Percentiles rank a stretch among this genome's conserved stretches.
These are phyloP conservation scores for Phyllotreta cruciferae DNA, from an alignment of 2,888 invertebrate genomes.

Conservation along the genomic window DNA sequence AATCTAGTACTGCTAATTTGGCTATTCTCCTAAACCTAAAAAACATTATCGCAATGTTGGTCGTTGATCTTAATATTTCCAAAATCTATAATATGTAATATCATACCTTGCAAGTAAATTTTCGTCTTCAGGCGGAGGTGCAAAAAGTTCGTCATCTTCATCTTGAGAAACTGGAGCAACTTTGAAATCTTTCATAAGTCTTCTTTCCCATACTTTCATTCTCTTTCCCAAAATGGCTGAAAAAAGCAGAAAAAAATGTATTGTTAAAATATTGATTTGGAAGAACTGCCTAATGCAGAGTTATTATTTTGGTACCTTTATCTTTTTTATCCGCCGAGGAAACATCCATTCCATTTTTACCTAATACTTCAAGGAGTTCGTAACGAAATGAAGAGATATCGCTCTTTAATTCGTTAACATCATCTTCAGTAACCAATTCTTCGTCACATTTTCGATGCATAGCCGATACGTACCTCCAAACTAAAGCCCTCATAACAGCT, in stretches of 20 bases:
- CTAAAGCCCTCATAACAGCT: slow-evolving; percentile 86
- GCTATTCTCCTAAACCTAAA: slow-evolving; percentile 76
- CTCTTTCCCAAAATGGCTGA: slow-evolving; percentile 76
- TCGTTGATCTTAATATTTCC: not conserved
- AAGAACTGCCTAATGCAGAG: not conserved
- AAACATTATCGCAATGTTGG: slow-evolving; percentile 22
- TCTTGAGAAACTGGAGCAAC: slow-evolving; percentile 75
- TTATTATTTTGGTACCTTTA: slow-evolving; percentile 64
- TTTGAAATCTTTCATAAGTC: slow-evolving; percentile 87
- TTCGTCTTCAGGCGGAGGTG: slow-evolving; percentile 63
- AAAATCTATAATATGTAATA: slow-evolving; percentile 1
- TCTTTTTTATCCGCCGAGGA: slow-evolving; percentile 76
- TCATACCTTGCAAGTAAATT: slow-evolving; percentile 65
- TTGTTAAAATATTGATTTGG: slow-evolving; percentile 9
- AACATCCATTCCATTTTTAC: slow-evolving; percentile 86
- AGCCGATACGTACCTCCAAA: slow-evolving; percentile 90
- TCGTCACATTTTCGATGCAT: slow-evolving; percentile 86
- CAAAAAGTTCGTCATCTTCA: slow-evolving; percentile 64
- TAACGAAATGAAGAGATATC: slow-evolving; percentile 92
- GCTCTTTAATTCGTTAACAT: slow-evolving; percentile 92
- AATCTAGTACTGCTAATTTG: slow-evolving; percentile 73
- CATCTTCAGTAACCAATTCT: slow-evolving; percentile 90
- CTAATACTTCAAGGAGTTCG: slow-evolving; percentile 88
- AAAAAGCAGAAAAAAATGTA: slow-evolving; percentile 35
- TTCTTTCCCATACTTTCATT: slow-evolving; percentile 86